Evolutionary conservation across 1,140 invertebrate species (phyloP), one percentile per base, ranked within the genome.

Genomic region (Drosophila biarmipes): DNA sequence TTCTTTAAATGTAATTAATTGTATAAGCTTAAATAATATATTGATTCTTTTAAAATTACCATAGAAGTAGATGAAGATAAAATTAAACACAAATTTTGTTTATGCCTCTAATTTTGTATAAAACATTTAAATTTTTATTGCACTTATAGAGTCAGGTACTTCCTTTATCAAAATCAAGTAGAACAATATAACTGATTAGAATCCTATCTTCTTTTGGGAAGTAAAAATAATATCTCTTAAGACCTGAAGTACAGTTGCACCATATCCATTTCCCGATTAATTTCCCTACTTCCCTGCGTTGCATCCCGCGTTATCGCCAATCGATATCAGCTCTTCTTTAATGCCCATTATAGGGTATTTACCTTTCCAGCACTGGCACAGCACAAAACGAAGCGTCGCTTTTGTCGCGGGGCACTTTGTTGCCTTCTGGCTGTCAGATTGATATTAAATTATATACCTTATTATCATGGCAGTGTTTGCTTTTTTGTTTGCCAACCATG

Each of bases 401-500:
- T 35, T 73, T 66, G 54, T 63, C 45, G 45, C 52, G 49, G 24
- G 37, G 82, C 82, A 86, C 82, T 87, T 87, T 87, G 84, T 87
- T 89, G 84, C 84, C 82, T 87, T 87, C 84, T 87, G 84, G 84
- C 84, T 87, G 84, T 87, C 84, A 87, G 82, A 87, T 87, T 87
- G 82, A 87, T 87, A 87, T 87, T 87, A 87, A 87, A 87, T 87
- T 87, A 87, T 87, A 87, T 87, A 89, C 82, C 82, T 87, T 87
- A 87, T 87, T 87, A 87, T 87, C 82, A 87, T 89, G 72, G 74
- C 58, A 62, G 59, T 80, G 77, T 77, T 74, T 74, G 69, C 52
- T 49, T 45, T 37, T 24, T 51, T 56, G 66, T 49, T 24, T 68
- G 27, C 48, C 42, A 37, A 31, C 62, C 43, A 64, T 59, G 61